A percentile compares a stretch with the other conserved stretches of the same genome.
Evolutionary conservation across 2,888 invertebrate genomes (phyloP).

Genomic region (Meiosimyza decipiens): DNA sequence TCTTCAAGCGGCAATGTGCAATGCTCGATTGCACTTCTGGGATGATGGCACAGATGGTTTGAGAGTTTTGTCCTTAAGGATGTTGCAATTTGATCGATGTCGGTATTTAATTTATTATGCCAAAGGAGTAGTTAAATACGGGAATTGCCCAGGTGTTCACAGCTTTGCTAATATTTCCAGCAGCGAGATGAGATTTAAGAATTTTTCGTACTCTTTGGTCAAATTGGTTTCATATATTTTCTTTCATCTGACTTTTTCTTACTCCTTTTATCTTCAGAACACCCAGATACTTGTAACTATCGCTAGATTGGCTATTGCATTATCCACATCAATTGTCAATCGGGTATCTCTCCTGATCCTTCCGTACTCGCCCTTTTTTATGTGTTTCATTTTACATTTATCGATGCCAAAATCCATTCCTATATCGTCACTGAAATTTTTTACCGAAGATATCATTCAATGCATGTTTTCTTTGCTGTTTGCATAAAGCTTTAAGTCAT

Average conservation of each 20-base stretch:
- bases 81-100: not conserved
- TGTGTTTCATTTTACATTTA: constrained; percentile 7
- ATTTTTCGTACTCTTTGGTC: not conserved
- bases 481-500: constrained; percentile 22
- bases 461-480: not conserved
- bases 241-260: not conserved
- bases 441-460: not conserved
- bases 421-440: constrained; percentile 14
- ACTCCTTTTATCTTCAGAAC: constrained; percentile 3
- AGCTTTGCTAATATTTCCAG: constrained; percentile 14
- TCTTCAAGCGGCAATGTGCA: not conserved
- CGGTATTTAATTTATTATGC: constrained; percentile 12
- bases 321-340: too few species aligned
- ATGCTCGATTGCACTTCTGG: constrained; percentile 4
- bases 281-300: not conserved
- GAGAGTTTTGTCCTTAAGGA: not conserved
- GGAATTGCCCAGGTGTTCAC: constrained; percentile 12
- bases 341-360: not conserved
- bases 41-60: constrained; percentile 9
- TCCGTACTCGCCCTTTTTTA: not conserved
- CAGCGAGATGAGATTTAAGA: constrained; percentile 11
- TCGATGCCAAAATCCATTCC: constrained; percentile 16
- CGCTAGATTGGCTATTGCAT: constrained; percentile 1
- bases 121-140: constrained; percentile 9
- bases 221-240: not conserved